Conservation (phyloP, 92 coral and sea anemone genomes). For the Umimayanthus kanabou region DNA sequence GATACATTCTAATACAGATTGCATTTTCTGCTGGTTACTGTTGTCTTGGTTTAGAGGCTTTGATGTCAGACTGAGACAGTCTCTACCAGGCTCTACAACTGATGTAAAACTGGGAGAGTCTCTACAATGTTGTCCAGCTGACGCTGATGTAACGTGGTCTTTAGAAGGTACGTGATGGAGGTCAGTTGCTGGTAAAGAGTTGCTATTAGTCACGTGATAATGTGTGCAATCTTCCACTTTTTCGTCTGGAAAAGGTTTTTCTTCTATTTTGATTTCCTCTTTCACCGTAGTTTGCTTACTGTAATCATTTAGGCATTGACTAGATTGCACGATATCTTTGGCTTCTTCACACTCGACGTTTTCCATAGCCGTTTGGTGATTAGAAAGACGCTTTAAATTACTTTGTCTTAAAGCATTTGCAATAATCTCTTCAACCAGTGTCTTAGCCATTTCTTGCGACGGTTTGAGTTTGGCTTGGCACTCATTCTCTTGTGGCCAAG, state of each 20-base stretch:
- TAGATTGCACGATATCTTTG: not conserved
- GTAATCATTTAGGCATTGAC: not conserved
- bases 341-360: not conserved
- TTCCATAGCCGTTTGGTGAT: not conserved
- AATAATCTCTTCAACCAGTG: not conserved
- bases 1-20: not conserved
- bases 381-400: not conserved
- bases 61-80: not conserved
- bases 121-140: not conserved
- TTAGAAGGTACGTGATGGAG: not conserved
- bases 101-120: not conserved
- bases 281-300: not conserved
- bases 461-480: not conserved
- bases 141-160: not conserved
- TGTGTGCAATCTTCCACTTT: not conserved
- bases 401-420: conserved; percentile 1
- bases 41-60: not conserved
- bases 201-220: not conserved
- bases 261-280: not conserved
- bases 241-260: too few relatives aligned
- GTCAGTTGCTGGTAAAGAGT: not conserved
- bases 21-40: not conserved
- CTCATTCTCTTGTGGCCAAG: not conserved
- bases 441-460: not conserved
- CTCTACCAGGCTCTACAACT: not conserved